Base-by-base conservation (phyloP, 2,888 invertebrate species). In the Cylindroiulus punctatus region DNA sequence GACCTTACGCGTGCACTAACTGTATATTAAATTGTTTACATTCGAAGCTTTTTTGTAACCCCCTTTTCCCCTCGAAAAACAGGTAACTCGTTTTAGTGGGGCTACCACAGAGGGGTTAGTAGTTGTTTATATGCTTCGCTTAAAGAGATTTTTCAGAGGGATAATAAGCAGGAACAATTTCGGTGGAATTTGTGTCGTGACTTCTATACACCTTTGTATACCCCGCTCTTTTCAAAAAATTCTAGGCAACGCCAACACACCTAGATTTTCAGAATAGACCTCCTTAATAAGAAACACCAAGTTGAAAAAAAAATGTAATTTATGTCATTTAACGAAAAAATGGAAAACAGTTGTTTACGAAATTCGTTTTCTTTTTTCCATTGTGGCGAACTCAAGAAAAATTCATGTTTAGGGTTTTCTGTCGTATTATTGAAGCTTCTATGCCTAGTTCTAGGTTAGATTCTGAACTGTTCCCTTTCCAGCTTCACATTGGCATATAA, bases 111-210 rank as follows among this genome's bases (percentile, higher is more conserved):
- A 42, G 82, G 82, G 82, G 82, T 82, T 82, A 82, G 82, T 82
- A 82, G 82, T 65, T 65, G 65, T 65, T 65, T 65, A 65, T 65
- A 65, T 22, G 42, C 82, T 82, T 82, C 82, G 36, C 42, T 82
- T 40, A n/a, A 30, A 76, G 14, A 40, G 42, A 82, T 36, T 42
- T 82, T 82, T 82, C 42, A 19, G 82, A 82, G 42, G 82, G 82
- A 82, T 82, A 82, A 82, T 82, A 82, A 82, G 82, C 42, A 17
- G 36, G 42, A 82, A 82, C 82, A 82, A 82, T 82, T 82, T 82
- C 82, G 10, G 17, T 82, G 82, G 82, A 40, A 82, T 82, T 82
- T 82, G 82, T 82, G 82, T 82, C 82, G 42, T 82, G 82, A 42
- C 82, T 82, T 32, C 82, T 36, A 22, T 42, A 36, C 82, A 36